Base-by-base conservation (phyloP, 2,888 invertebrate genomes). In the Mimas tiliae region DNA sequence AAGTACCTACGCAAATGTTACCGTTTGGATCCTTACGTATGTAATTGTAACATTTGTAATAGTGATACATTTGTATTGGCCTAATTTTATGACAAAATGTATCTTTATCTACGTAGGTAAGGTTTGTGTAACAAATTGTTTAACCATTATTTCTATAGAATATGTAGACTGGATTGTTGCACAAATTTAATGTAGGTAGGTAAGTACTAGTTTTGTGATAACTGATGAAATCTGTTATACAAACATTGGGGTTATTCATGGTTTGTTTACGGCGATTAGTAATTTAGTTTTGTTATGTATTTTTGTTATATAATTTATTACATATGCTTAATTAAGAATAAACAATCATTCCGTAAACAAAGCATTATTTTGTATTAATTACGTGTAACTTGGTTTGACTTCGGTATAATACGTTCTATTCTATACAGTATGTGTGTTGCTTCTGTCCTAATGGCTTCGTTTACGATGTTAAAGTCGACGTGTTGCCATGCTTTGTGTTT, bases 401-500 rank as follows among this genome's bases (percentile, higher is more conserved):
- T 38, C 7, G 6, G 38, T 42, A 0, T 6, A 58, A 58, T 58
- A 42, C 16, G 19, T 42, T 58, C 38, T 58, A 21, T 42, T 42
- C 11, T 58, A 65, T 48, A 19, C 34, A 55, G 34, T 45, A 9
- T 48, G 58, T 50, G 48, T 65, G 62, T 67, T 55, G 55, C 14
- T 68, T 69, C 42, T 67, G 27, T 34, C 42, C 38, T 58, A 47
- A 45, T 64, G 58, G 58, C 19, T 58, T 67, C 52, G 27, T 68
- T 65, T 19, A 48, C 55, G 65, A 55, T 76, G 72, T 79, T 74
- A 79, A 78, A 72, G 70, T 72, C 50, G 53, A 68, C 70, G 67
- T 71, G 70, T 78, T 82, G 81, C 83, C 80, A 83, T 80, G 87
- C 84, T 85, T 85, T 74, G 76, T 42, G 68, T 82, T 83, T 83